Evolutionary conservation across 2,888 invertebrate genomes (phyloP).

Genomic region (Bellardia pandia): DNA sequence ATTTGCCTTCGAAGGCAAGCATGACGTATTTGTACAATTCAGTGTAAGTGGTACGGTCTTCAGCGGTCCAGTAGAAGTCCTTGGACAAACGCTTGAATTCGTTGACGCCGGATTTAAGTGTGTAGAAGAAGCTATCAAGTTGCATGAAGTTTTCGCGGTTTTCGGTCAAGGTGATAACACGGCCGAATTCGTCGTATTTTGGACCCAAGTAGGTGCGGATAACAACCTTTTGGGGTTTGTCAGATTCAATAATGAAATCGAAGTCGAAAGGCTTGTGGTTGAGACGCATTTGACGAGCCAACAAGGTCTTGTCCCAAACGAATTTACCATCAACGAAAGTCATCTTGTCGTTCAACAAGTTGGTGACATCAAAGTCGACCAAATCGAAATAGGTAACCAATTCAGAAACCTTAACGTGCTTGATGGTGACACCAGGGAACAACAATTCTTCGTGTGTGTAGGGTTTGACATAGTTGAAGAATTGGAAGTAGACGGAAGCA

Average conservation of each 20-base stretch:
- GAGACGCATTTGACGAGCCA: constrained; percentile 87
- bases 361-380: constrained; percentile 86
- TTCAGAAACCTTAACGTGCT: constrained; percentile 87
- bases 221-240: constrained; percentile 85
- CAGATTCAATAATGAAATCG: constrained; percentile 86
- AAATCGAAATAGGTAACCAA: constrained; percentile 89
- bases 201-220: constrained; percentile 88
- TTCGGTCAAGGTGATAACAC: constrained; percentile 84
- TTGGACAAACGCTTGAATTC: constrained; percentile 77
- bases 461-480: constrained; percentile 86
- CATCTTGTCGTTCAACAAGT: constrained; percentile 76
- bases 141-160: constrained; percentile 88
- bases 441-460: constrained; percentile 87
- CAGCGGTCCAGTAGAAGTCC: constrained; percentile 83
- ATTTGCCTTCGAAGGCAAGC: constrained; percentile 84
- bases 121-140: constrained; percentile 86
- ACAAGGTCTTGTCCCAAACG: constrained; percentile 80
- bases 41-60: constrained; percentile 85
- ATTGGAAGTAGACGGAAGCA: constrained; percentile 85
- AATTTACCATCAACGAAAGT: constrained; percentile 81
- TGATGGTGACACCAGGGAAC: constrained; percentile 86
- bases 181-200: constrained; percentile 86
- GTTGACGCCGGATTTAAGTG: constrained; percentile 85
- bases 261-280: constrained; percentile 88
- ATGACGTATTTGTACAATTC: constrained; percentile 84